Base-by-base conservation (phyloP, 2,888 invertebrate species). In the Dasysyrphus tricinctus region DNA sequence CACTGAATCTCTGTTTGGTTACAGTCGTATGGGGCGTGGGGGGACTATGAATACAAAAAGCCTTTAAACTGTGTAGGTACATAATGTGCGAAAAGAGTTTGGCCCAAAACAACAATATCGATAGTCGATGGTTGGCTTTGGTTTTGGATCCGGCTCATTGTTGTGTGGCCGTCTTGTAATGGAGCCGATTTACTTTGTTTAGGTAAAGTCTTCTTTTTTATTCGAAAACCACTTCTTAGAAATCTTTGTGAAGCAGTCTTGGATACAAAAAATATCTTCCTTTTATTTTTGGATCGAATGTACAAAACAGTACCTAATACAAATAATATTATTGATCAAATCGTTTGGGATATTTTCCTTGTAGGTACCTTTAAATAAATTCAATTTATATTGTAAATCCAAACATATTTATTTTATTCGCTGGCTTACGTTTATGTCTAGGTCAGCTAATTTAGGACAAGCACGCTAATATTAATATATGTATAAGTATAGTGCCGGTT, bases 11-110 rank as follows among this genome's bases (percentile, higher is more conserved):
- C 34, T 44, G 65, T n/a, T 74, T 47, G 69, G 44, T 59, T 75
- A 51, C 12, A 24, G 56, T 5, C 57, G 3, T 70, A 34, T 37
- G 12, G 29, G 14, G 32, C n/a, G 49, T 49, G n/a, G 32, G 69
- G 51, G 69, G 54, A 8, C n/a, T n/a, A n/a, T n/a, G n/a, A n/a
- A n/a, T 7, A 14, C n/a, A 19, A 24, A 19, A 49, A 39, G 37
- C 39, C 24, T 51, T 51, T 51, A 51, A 69, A 54, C 37, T 14
- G 49, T 19, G 44, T 24, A 24, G 24, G 24, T 69, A 67, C 56
- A 67, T 51, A 42, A 49, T 65, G 32, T 63, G 63, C 51, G 37
- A 72, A 78, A 65, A 69, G 51, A 63, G 19, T 47, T 47, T 65
- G 44, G 14, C 29, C 44, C 2, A 42, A 63, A 42, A 24, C n/a